phyloP scores from a whole-genome alignment of 2,797 vertebrate species.

The Petrocephalus sullivani region DNA sequence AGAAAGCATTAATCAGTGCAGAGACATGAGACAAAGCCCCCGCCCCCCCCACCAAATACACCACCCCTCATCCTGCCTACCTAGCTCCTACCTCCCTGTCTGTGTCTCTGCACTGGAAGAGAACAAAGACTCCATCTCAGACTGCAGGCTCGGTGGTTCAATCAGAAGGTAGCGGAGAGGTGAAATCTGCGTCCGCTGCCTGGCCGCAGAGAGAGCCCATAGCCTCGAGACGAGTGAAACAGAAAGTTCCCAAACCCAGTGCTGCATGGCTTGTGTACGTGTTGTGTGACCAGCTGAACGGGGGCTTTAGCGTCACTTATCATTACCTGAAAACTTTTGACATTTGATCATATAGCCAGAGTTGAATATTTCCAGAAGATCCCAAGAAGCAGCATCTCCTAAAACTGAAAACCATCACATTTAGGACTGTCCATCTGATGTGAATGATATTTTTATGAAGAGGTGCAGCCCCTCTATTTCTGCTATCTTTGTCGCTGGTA shows the following conservation, averaged over 20 bases:
- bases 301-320: not conserved
- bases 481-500: not conserved
- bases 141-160: not conserved
- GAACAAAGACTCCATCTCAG: not conserved
- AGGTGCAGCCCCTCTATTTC: not conserved
- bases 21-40: not conserved
- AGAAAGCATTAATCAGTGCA: constrained; percentile 5
- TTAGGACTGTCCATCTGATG: not conserved
- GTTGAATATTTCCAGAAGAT: not conserved
- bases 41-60: too few relatives aligned
- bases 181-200: not conserved
- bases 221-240: not conserved
- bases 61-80: not conserved
- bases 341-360: not conserved
- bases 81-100: not conserved
- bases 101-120: not conserved
- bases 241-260: not conserved
- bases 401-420: not conserved
- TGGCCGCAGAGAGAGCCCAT: not conserved
- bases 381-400: not conserved
- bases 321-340: not conserved
- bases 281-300: not conserved
- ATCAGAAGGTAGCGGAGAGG: not conserved
- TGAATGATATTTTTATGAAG: not conserved
- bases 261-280: not conserved